A percentile compares a stretch with the other conserved stretches of the same genome.
Evolutionary conservation across 1,140 invertebrate species (phyloP).

Genomic region (Trichomalopsis sarcophagae): DNA sequence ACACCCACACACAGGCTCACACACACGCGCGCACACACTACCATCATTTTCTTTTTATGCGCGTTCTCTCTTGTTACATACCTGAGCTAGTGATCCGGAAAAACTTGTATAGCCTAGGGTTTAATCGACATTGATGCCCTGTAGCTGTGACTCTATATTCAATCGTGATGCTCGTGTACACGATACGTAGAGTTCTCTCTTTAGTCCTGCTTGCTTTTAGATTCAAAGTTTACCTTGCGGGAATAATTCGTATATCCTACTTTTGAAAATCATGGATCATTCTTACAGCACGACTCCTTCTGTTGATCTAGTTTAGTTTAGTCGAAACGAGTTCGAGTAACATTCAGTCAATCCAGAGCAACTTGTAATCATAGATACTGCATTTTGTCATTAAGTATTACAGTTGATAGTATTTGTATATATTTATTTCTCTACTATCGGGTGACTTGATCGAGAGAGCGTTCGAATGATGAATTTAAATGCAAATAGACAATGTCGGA

Average conservation of each 20-base stretch:
- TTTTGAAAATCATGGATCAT: background rate
- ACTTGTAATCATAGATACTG: background rate
- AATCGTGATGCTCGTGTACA: background rate
- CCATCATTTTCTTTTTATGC: background rate
- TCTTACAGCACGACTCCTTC: background rate
- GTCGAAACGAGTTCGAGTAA: background rate
- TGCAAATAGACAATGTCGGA: background rate
- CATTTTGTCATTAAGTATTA: background rate
- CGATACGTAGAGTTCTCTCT: background rate
- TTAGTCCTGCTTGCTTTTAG: background rate
- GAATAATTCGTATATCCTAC: background rate
- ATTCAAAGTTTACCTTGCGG: background rate
- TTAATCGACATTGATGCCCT: background rate
- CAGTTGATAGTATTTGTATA: background rate
- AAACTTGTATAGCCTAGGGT: background rate
- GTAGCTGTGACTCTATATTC: background rate
- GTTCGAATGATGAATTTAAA: background rate
- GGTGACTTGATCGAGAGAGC: background rate
- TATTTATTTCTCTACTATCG: background rate
- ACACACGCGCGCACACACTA: background rate
- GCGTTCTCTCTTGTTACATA: background rate
- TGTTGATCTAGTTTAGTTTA: background rate
- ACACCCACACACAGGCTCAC: too few species aligned
- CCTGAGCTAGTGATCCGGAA: background rate
- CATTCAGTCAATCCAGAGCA: background rate